A percentile compares a stretch with the other conserved stretches of the same genome.
phyloP scores from a whole-genome alignment of 2,797 vertebrate genomes.

The Monodelphis domestica region DNA sequence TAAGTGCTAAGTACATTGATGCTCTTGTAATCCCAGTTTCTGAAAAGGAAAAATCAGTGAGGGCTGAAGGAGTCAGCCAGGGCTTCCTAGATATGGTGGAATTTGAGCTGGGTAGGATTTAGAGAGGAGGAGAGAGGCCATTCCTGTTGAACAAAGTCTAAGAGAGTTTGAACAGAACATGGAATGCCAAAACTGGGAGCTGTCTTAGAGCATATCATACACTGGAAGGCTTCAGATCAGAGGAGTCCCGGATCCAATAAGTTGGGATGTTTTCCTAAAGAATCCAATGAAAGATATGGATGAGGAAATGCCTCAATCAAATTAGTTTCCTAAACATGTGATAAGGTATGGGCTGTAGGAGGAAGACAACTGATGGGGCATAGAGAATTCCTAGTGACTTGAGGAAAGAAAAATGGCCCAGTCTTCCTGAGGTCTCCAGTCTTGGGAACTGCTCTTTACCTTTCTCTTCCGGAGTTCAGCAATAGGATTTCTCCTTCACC shows the following conservation, averaged over 20 bases:
- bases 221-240: neutral
- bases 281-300: neutral
- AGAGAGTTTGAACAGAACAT: neutral
- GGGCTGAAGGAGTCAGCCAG: neutral
- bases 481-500: neutral
- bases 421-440: neutral
- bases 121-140: neutral
- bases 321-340: neutral
- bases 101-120: neutral
- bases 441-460: neutral
- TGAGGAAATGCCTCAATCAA: neutral
- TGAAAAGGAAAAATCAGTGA: neutral
- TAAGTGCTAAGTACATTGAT: neutral
- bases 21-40: neutral
- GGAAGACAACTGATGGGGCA: neutral
- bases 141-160: neutral
- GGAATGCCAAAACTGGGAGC: neutral
- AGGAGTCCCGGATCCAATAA: neutral
- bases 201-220: neutral
- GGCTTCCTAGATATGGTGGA: neutral
- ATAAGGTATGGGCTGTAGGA: neutral
- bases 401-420: neutral
- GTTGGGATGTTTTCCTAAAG: neutral
- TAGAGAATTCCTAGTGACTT: neutral
- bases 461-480: neutral